These are phyloP conservation scores for Thaumetopoea pityocampa DNA, from an alignment of 1,140 invertebrate species.

Conservation along the genomic window DNA sequence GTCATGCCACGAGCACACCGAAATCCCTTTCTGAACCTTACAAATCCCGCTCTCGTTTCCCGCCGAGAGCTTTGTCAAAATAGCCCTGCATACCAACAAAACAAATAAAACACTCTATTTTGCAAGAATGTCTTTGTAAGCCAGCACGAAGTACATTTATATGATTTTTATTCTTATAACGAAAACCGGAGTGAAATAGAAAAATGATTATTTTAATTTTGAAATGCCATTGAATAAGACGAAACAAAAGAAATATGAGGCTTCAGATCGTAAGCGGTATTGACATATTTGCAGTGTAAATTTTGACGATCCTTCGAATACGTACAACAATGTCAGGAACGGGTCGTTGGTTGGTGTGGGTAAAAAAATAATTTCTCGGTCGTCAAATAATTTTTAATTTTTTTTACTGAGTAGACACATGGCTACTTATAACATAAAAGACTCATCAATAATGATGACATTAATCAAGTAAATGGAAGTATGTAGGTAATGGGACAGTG, in stretches of 20 bases:
- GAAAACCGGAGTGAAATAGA: slow-evolving; percentile 2
- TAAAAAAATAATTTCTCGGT: slow-evolving; percentile 19
- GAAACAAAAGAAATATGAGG: slow-evolving; percentile 8
- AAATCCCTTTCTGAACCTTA: slow-evolving; percentile 26
- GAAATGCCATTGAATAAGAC: slow-evolving; percentile 5
- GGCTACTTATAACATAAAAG: slow-evolving; percentile 24
- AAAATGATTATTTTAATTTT: slow-evolving; percentile 12
- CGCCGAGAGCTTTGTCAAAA: slow-evolving; percentile 21
- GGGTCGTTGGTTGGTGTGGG: slow-evolving; percentile 3
- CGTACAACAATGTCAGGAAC: slow-evolving; percentile 1
- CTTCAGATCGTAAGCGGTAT: background rate
- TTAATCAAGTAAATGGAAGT: slow-evolving; percentile 39
- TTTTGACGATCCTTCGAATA: slow-evolving; percentile 6
- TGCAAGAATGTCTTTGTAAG: slow-evolving; percentile 6
- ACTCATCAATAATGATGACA: slow-evolving; percentile 34
- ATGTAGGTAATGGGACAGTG: slow-evolving; percentile 26
- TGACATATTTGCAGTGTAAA: slow-evolving; percentile 3
- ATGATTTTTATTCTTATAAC: background rate
- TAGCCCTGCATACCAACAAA: slow-evolving; percentile 12
- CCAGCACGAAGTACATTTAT: slow-evolving; percentile 1
- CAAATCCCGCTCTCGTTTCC: slow-evolving; percentile 21
- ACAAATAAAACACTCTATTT: slow-evolving; percentile 17
- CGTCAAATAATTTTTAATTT: too few species aligned
- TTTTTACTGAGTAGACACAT: slow-evolving; percentile 20
- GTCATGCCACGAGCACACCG: slow-evolving; percentile 14